phyloP scores from a whole-genome alignment of 2,888 invertebrate species.

The Oligia latruncula region DNA sequence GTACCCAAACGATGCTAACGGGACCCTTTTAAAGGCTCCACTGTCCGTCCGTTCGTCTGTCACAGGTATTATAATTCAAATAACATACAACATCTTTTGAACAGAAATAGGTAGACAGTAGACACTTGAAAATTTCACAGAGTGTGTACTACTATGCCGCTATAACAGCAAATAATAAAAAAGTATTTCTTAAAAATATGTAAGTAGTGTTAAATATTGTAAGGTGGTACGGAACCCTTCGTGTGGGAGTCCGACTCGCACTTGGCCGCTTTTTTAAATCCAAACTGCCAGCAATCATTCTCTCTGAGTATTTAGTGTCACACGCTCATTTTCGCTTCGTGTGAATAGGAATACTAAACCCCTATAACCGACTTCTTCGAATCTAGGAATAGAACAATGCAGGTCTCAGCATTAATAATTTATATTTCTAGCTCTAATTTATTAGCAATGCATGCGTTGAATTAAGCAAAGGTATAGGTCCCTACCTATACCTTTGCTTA shows the following conservation, averaged over 20 bases:
- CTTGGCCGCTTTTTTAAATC: background rate
- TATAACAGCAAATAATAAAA: background rate
- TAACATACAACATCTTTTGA: background rate
- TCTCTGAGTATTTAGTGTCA: conserved; percentile 22
- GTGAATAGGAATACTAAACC: conserved; percentile 57
- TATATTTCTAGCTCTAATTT: conserved; percentile 57
- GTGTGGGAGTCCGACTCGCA: background rate
- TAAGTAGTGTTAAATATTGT: too few species aligned
- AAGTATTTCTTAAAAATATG: too few species aligned
- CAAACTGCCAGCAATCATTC: background rate
- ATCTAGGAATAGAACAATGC: conserved; percentile 63
- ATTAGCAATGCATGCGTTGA: conserved; percentile 50
- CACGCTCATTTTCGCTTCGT: conserved; percentile 31
- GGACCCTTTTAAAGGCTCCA: background rate
- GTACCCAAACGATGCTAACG: background rate
- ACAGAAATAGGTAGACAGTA: background rate
- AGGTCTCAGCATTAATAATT: conserved; percentile 59
- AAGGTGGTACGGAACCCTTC: background rate
- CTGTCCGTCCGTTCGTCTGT: background rate
- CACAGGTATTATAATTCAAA: background rate
- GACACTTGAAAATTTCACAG: background rate
- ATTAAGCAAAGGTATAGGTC: conserved; percentile 37
- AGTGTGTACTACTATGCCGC: background rate
- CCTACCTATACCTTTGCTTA: too few species aligned
- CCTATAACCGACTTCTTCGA: conserved; percentile 46